Conservation (phyloP, 2,113 vertebrate genomes). For the Aix galericulata region DNA sequence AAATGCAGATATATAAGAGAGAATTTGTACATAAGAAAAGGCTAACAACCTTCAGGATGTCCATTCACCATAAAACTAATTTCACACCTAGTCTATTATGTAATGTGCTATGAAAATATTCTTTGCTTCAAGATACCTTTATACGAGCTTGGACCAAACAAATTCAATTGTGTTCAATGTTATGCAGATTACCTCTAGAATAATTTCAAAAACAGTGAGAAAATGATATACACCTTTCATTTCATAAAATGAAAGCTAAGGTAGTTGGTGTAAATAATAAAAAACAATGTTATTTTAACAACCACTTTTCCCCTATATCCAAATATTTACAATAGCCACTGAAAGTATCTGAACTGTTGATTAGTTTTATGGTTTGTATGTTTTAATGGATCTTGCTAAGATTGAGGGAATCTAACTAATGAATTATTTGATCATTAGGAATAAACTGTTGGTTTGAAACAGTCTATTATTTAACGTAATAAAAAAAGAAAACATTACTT, state of each 20-base stretch:
- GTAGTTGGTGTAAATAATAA: background rate
- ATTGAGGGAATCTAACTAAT: background rate
- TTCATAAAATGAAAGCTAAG: background rate
- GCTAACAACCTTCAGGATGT: conserved; percentile 68
- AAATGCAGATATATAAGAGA: conserved; percentile 44
- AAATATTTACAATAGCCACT: background rate
- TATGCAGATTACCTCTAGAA: background rate
- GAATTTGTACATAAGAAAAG: conserved; percentile 56
- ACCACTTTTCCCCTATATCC: background rate
- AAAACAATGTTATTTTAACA: accelerated
- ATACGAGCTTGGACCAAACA: conserved; percentile 10
- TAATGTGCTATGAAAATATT: conserved; percentile 76
- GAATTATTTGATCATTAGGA: background rate
- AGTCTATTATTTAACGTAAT: background rate
- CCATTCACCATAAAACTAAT: conserved; percentile 76
- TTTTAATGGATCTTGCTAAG: background rate
- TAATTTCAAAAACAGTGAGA: background rate
- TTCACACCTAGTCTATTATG: conserved; percentile 79
- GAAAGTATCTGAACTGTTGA: background rate
- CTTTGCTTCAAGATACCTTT: conserved; percentile 69
- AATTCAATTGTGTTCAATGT: background rate
- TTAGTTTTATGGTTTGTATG: background rate
- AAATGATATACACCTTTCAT: background rate
- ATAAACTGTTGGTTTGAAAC: background rate
- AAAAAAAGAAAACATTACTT: background rate